Conservation (phyloP, 2,113 vertebrate genomes). For the Gymnorhina tibicen region DNA sequence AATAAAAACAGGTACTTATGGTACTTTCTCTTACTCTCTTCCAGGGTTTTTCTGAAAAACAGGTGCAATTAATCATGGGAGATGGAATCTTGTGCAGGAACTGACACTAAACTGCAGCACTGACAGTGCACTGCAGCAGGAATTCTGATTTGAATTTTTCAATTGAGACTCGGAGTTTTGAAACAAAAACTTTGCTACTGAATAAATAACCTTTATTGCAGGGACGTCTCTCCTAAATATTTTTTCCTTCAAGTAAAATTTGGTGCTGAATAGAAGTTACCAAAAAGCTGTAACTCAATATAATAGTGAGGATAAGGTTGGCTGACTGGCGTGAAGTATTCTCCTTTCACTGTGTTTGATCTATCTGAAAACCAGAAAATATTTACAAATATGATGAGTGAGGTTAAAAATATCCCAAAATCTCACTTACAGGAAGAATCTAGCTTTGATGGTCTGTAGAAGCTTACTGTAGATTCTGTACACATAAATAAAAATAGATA, state of each 20-base stretch:
- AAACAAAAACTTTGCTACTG: background rate
- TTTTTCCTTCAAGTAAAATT: background rate
- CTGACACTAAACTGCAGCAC: background rate
- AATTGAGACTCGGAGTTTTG: background rate
- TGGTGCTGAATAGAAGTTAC: background rate
- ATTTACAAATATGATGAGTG: background rate
- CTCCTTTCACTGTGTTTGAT: background rate
- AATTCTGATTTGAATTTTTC: background rate
- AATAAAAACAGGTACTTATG: background rate
- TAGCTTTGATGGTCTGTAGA: background rate
- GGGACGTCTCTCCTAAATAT: background rate
- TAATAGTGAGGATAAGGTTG: background rate
- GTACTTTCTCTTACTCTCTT: background rate
- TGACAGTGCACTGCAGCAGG: background rate
- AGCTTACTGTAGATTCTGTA: background rate
- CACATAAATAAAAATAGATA: background rate
- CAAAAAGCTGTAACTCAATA: background rate
- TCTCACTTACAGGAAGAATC: background rate
- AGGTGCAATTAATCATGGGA: background rate
- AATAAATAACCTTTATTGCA: background rate
- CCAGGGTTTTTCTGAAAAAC: background rate
- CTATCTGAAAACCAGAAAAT: background rate
- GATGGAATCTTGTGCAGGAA: background rate
- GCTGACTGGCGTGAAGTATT: background rate
- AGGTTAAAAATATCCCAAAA: background rate